phyloP scores from a whole-genome alignment of 2,797 vertebrate species.

The Amphiprion clarkii region DNA sequence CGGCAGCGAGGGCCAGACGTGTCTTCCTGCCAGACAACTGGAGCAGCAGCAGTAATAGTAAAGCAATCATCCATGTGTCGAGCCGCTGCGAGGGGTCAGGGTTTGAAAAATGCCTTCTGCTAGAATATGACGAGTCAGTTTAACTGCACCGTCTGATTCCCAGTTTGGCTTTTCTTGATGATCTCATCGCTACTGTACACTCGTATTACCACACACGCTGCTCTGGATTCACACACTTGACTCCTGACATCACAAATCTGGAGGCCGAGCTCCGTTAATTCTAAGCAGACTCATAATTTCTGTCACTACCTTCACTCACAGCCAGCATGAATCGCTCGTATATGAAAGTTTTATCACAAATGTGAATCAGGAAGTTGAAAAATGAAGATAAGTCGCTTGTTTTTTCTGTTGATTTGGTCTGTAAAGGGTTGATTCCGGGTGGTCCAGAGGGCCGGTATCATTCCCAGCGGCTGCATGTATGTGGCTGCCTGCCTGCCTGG shows the following conservation, averaged over 20 bases:
- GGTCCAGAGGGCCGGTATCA: neutral
- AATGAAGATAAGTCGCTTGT: too few species aligned
- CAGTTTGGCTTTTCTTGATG: slow-evolving; percentile 10
- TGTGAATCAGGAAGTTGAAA: too few species aligned
- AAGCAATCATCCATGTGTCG: slow-evolving; percentile 64
- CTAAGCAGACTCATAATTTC: too few species aligned
- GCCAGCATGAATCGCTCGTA: too few species aligned
- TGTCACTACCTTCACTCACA: too few species aligned
- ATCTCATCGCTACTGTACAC: neutral
- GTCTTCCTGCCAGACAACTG: slow-evolving; percentile 78
- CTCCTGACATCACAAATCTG: too few species aligned
- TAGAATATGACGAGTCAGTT: slow-evolving; percentile 70
- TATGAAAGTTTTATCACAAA: too few species aligned
- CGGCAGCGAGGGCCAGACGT: slow-evolving; percentile 54
- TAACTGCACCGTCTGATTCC: slow-evolving; percentile 15
- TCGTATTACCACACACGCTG: neutral
- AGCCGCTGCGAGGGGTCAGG: slow-evolving; percentile 43
- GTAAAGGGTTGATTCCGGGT: neutral
- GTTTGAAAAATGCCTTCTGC: slow-evolving; percentile 68
- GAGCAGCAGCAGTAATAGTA: slow-evolving; percentile 69
- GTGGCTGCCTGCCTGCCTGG: neutral
- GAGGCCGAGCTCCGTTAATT: too few species aligned
- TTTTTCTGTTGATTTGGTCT: neutral
- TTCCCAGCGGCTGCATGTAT: neutral
- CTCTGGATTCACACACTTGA: too few species aligned